These are phyloP conservation scores for Cathartes aura DNA, from an alignment of 2,113 vertebrate species.

Conservation along the genomic window DNA sequence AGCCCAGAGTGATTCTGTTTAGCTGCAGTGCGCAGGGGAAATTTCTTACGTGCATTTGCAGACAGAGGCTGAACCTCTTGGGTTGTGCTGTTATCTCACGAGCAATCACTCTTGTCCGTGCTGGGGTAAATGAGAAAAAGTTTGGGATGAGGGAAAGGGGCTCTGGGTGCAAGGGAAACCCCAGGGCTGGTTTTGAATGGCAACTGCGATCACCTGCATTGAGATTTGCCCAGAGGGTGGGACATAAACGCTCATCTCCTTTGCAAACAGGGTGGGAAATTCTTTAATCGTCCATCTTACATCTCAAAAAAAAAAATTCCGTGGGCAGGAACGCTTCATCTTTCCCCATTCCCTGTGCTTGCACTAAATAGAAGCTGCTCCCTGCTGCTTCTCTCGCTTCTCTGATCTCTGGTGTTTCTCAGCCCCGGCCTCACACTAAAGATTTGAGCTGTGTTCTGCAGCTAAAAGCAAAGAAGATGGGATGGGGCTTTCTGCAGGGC, in stretches of 20 bases:
- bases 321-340: not conserved
- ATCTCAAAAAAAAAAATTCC: not conserved
- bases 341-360: not conserved
- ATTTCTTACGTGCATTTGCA: not conserved
- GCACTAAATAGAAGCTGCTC: not conserved
- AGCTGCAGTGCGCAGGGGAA: not conserved
- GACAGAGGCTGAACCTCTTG: not conserved
- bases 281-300: not conserved
- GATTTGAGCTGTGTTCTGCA: not conserved
- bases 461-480: not conserved
- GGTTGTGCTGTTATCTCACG: not conserved
- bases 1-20: not conserved
- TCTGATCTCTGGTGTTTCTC: not conserved
- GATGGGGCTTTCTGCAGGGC: not conserved
- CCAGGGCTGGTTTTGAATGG: not conserved
- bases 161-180: not conserved
- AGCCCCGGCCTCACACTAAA: not conserved
- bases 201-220: not conserved
- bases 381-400: not conserved
- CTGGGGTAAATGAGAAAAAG: not conserved
- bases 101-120: not conserved
- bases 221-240: not conserved
- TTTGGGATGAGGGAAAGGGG: not conserved
- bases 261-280: not conserved
- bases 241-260: not conserved